A percentile compares a stretch with the other conserved stretches of the same genome.
phyloP scores from a whole-genome alignment of 2,888 invertebrate genomes.

The Hesperia comma region DNA sequence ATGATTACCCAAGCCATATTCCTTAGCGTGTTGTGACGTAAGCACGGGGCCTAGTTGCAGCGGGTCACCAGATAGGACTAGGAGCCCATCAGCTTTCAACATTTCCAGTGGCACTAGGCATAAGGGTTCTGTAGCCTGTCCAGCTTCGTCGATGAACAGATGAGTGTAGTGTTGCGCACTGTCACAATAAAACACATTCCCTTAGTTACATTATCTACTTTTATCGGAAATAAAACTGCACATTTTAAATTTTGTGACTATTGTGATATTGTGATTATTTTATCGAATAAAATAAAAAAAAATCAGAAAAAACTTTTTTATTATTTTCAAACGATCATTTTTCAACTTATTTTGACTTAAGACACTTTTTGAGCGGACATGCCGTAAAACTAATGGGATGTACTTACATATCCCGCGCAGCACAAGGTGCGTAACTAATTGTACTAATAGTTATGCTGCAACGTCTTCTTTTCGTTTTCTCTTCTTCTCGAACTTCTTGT shows the following conservation, averaged over 20 bases:
- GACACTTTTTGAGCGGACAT: too few species aligned
- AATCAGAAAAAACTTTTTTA: too few species aligned
- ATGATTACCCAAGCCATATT: conserved; percentile 9
- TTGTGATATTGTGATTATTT: too few species aligned
- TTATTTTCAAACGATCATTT: too few species aligned
- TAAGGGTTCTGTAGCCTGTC: conserved; percentile 10
- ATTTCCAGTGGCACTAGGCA: conserved; percentile 5
- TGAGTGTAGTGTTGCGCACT: not conserved
- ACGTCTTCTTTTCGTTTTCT: not conserved
- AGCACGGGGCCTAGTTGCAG: conserved; percentile 17
- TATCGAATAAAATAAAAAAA: too few species aligned
- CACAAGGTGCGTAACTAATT: not conserved
- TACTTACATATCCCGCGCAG: not conserved
- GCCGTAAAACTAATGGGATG: too few species aligned
- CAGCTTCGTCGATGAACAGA: conserved; percentile 20
- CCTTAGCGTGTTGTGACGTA: not conserved
- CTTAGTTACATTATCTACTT: too few species aligned
- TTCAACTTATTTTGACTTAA: too few species aligned
- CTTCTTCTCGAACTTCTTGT: not conserved
- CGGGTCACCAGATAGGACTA: conserved; percentile 14
- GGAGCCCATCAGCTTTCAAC: not conserved
- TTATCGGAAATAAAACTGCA: too few species aligned
- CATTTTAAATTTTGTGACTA: too few species aligned
- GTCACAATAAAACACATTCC: too few species aligned
- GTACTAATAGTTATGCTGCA: not conserved